A percentile compares a stretch with the other conserved stretches of the same genome.
Evolutionary conservation across 1,140 invertebrate species (phyloP).

Genomic region (Papilio glaucus): DNA sequence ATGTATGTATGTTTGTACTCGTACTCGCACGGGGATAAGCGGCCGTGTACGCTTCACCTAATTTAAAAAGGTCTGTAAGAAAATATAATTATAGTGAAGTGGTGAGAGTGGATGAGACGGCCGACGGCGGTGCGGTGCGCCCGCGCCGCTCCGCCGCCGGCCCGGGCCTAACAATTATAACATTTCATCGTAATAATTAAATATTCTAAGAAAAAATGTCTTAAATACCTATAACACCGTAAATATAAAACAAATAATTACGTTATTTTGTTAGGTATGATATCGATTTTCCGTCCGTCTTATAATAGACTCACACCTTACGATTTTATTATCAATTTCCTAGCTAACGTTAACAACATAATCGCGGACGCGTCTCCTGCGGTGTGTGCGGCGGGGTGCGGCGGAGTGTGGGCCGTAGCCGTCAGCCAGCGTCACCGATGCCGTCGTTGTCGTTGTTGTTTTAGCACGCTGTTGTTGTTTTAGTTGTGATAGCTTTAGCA

Average conservation of each 20-base stretch:
- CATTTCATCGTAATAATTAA: slow-evolving; percentile 82
- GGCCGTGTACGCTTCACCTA: slow-evolving; percentile 82
- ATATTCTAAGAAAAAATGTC: slow-evolving; percentile 83
- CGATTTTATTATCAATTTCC: slow-evolving; percentile 83
- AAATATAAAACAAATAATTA: slow-evolving; percentile 84
- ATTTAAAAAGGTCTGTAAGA: slow-evolving; percentile 82
- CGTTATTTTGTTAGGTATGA: slow-evolving; percentile 83
- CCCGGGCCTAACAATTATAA: slow-evolving; percentile 80
- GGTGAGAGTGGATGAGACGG: slow-evolving; percentile 78
- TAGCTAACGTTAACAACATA: slow-evolving; percentile 83
- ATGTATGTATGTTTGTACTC: slow-evolving; percentile 76
- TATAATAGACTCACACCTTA: slow-evolving; percentile 77
- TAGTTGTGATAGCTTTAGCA: not conserved
- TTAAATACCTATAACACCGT: slow-evolving; percentile 83
- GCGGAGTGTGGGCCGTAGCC: slow-evolving; percentile 38
- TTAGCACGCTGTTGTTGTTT: no score
- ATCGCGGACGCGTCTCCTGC: slow-evolving; percentile 78
- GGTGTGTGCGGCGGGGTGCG: slow-evolving; percentile 61
- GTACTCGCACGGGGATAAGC: slow-evolving; percentile 80
- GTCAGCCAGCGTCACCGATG: not conserved
- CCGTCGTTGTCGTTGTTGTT: not conserved
- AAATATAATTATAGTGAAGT: slow-evolving; percentile 83
- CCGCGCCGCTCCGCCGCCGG: slow-evolving; percentile 68
- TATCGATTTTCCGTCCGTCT: slow-evolving; percentile 81
- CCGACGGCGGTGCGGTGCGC: slow-evolving; percentile 67